Conservation (phyloP, 2,797 vertebrate species). For the Margarornis squamiger region DNA sequence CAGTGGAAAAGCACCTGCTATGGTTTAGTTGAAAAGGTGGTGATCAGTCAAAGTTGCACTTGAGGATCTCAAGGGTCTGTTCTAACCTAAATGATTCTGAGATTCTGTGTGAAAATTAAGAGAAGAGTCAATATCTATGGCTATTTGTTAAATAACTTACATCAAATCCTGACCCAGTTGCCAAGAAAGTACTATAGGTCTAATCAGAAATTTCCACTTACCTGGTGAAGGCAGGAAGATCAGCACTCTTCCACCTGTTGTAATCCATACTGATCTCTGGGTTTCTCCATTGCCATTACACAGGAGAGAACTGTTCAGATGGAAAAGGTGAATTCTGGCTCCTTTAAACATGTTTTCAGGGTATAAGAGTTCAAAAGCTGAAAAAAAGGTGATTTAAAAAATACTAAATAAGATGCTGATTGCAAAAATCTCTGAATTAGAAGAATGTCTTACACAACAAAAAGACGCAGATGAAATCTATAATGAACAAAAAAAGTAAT, state of each 20-base stretch:
- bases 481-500: constrained; percentile 22
- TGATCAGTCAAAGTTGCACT: background rate
- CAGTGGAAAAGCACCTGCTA: background rate
- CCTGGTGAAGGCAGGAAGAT: background rate
- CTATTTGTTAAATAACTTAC: background rate
- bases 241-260: background rate
- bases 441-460: background rate
- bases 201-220: background rate
- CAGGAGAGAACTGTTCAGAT: background rate
- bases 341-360: background rate
- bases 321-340: background rate
- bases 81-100: background rate
- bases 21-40: background rate
- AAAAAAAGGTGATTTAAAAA: background rate
- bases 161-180: background rate
- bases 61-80: background rate
- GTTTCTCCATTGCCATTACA: background rate
- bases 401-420: background rate
- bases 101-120: background rate
- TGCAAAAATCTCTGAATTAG: constrained; percentile 3
- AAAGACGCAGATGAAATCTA: constrained; percentile 20
- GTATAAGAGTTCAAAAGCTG: background rate
- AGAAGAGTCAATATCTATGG: background rate
- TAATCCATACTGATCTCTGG: background rate
- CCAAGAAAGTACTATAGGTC: background rate